Evolutionary conservation across 2,113 vertebrate genomes (phyloP), one percentile per base, ranked within the genome.

Genomic region (Nettapus auritus): DNA sequence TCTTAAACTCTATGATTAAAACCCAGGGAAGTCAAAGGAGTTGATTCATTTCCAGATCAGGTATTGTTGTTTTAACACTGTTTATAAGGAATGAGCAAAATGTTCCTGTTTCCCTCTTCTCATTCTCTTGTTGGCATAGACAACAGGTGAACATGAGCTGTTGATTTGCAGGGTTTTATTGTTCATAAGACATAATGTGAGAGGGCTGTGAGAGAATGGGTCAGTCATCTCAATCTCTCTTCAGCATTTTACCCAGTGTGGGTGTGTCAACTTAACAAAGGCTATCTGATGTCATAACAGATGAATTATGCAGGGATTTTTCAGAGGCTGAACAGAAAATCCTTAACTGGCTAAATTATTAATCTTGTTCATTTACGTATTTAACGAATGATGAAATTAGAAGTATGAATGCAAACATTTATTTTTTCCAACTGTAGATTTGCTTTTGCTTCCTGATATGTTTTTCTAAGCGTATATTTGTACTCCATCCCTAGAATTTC

Each of bases 291-390:
- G 63, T 91, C 91, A 97, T 80, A 93, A 97, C 96, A 85, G 60
- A 38, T 98, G 46, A 98, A 98, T 98, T 97, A 98, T 98, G 98
- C 66, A 98, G 81, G 57, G 56, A n/a, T 74, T 90, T 48, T 93
- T 96, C 89, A 97, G 85, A 77, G 33, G 44, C 84, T 97, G 93
- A 98, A 84, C 55, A 75, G 96, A 98, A 97, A 97, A 97, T 97
- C 92, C 87, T 94, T 91, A 88, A 79, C 76, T 29, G 44, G 26
- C 60, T 95, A 82, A 96, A 98, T 97, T 98, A 98, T 97, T 97
- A 88, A 97, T 96, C 74, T 94, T 79, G n/a, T 67, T 66, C 92
- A 50, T 93, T 93, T 94, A 69, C 82, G 12, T 81, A 36, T 90
- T 88, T 48, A 66, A 93, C 75, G 53, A 86, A 89, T 44, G 21